phyloP scores from a whole-genome alignment of 2,797 vertebrate genomes.

The Tragelaphus oryx region DNA sequence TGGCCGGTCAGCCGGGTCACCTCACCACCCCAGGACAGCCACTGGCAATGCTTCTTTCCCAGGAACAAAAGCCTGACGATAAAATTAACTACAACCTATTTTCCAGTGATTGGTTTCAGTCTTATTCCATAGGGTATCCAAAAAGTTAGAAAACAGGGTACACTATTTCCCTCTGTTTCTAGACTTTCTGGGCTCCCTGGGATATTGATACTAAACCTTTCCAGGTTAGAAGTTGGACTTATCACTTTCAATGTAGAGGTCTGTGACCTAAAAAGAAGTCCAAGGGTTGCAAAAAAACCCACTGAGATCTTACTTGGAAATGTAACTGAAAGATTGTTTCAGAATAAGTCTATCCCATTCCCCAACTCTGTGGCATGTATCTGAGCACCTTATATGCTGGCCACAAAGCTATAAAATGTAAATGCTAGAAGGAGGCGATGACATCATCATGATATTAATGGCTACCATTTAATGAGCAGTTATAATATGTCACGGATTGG shows the following conservation, averaged over 20 bases:
- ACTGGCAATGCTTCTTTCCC: background rate
- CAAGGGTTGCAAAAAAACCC: background rate
- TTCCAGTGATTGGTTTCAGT: background rate
- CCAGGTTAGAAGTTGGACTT: background rate
- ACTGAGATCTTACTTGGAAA: background rate
- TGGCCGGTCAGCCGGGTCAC: rapidly evolving
- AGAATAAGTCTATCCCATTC: background rate
- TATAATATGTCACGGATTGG: background rate
- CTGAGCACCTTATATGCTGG: background rate
- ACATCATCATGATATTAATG: background rate
- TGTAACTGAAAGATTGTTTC: background rate
- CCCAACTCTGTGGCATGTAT: background rate
- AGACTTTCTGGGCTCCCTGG: background rate
- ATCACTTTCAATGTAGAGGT: background rate
- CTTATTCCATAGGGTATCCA: background rate
- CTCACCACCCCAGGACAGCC: background rate
- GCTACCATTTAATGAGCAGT: background rate
- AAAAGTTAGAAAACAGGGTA: background rate
- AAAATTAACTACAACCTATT: background rate
- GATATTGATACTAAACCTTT: background rate
- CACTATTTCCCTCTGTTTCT: background rate
- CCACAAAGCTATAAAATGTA: background rate
- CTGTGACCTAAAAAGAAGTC: background rate
- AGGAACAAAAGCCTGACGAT: background rate
- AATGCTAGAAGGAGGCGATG: background rate